Base-by-base conservation (phyloP, 1,140 invertebrate species). In the Diabrotica virgifera region DNA sequence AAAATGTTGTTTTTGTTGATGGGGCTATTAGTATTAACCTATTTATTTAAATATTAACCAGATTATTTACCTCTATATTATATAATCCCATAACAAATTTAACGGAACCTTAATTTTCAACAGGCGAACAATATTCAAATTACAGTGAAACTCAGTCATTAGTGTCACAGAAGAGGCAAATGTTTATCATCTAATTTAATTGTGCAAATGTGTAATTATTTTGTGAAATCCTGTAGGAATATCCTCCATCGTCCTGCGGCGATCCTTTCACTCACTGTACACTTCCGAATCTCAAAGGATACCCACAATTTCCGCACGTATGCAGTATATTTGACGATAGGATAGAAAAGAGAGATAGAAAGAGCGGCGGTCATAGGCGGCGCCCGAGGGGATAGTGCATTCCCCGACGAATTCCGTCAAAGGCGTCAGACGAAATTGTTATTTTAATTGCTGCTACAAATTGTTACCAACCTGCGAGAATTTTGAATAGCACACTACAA, bases 131-230 rank as follows among this genome's bases (percentile, higher is more conserved):
- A 46, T n/a, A 46, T 10, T 46, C 8, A 8, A 46, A 6, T 46
- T n/a, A 46, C 40, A 46, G 40, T 46, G n/a, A 46, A 46, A 46
- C 40, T 10, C 24, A 24, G 8, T 46, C 40, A 46, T 46, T 46
- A 46, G 40, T 10, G 40, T 46, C n/a, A 46, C 40, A 10, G n/a
- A 46, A 46, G 8, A 10, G 40, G 24, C 24, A 24, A 46, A 46
- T 46, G 40, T 46, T 46, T 46, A 46, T 46, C 40, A 46, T 46
- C 40, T 46, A 46, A 46, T 46, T 46, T n/a, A 46, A 46, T 46
- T 46, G 8, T 24, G 8, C n/a, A 46, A 46, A 46, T 46, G 40
- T n/a, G 40, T n/a, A 46, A 46, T 46, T 46, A 46, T 46, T n/a
- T 46, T n/a, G 8, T 4, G n/a, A 8, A 46, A 10, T 46, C 40